These are phyloP conservation scores for Stegophylla sp. DNA, from an alignment of 2,888 invertebrate species.

Conservation along the genomic window DNA sequence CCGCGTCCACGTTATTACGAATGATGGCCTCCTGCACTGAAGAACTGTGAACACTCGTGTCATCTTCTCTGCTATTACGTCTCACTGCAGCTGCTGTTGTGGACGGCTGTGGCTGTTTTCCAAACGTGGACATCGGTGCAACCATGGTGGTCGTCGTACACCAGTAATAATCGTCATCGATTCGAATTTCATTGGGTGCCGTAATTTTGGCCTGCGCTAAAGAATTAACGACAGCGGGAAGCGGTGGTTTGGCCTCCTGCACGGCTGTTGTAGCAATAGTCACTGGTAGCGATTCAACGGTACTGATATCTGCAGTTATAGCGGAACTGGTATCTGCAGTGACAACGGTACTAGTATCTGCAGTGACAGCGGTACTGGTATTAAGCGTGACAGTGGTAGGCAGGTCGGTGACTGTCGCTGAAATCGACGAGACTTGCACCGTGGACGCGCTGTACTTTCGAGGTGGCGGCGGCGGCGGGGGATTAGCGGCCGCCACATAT, in stretches of 20 bases:
- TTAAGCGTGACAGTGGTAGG: neutral
- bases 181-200: slow-evolving; percentile 4
- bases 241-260: too few relatives aligned
- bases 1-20: too few relatives aligned
- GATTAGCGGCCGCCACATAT: neutral
- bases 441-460: slow-evolving; percentile 20
- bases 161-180: slow-evolving; percentile 41
- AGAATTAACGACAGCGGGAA: neutral
- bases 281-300: too few relatives aligned
- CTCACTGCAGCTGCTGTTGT: neutral
- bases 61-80: neutral
- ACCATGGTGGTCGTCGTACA: slow-evolving; percentile 44
- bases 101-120: neutral
- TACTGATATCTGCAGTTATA: too few relatives aligned
- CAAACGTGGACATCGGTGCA: slow-evolving; percentile 28
- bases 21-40: too few relatives aligned
- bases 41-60: too few relatives aligned
- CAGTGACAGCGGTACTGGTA: neutral
- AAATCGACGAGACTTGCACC: neutral
- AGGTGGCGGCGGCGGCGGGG: slow-evolving; percentile 30
- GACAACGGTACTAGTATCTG: neutral
- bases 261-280: too few relatives aligned
- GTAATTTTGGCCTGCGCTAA: neutral
- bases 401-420: neutral
- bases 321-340: neutral